These are phyloP conservation scores for Baryphthengus martii DNA, from an alignment of 2,113 vertebrate species.

Conservation along the genomic window DNA sequence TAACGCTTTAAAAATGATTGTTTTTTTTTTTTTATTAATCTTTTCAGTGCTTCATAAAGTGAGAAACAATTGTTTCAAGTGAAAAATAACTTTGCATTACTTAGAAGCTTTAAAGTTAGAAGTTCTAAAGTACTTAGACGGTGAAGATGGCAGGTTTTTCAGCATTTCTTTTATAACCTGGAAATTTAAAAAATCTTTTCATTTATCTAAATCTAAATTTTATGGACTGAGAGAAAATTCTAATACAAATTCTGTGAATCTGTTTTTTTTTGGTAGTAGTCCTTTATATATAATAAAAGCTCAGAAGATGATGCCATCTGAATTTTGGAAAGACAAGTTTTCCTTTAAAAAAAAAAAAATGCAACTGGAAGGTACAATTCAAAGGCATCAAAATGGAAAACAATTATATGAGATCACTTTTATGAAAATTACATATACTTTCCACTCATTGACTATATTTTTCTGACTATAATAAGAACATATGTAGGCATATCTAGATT, in stretches of 20 bases:
- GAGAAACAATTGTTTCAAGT: background rate
- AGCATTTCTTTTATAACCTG: background rate
- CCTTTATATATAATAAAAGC: background rate
- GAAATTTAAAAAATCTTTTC: background rate
- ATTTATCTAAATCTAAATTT: background rate
- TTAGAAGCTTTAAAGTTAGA: background rate
- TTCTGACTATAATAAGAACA: background rate
- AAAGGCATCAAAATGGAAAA: background rate
- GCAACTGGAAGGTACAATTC: background rate
- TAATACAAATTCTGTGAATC: background rate
- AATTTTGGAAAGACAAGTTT: background rate
- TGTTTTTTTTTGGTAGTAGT: background rate
- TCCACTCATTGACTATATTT: background rate
- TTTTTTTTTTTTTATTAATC: background rate
- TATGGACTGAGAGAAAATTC: background rate
- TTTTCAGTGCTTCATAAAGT: background rate
- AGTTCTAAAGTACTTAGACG: background rate
- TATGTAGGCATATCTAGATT: background rate
- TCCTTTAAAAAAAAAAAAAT: background rate
- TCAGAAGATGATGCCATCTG: background rate
- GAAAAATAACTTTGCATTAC: background rate
- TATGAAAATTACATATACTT: background rate
- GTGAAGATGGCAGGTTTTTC: accelerated
- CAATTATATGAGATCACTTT: background rate
- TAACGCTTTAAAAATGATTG: background rate